phyloP scores from a whole-genome alignment of 2,113 vertebrate genomes.

The Uropsilus gracilis region DNA sequence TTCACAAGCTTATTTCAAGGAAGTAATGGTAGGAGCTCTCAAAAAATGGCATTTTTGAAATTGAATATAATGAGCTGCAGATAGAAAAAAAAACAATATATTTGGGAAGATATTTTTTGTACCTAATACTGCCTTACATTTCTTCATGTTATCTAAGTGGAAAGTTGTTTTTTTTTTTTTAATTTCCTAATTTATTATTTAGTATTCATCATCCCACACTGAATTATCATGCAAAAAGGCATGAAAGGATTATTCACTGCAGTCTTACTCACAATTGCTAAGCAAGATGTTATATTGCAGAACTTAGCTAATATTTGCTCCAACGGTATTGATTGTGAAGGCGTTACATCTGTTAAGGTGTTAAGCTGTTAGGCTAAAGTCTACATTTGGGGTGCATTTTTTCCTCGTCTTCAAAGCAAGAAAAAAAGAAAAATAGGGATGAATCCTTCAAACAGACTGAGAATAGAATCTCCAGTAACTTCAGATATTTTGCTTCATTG shows the following conservation, averaged over 20 bases:
- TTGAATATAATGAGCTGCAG: not conserved
- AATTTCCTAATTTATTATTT: constrained; percentile 35
- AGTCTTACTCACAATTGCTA: constrained; percentile 4
- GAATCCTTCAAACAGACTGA: constrained; percentile 21
- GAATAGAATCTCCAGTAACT: not conserved
- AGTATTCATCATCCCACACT: not conserved
- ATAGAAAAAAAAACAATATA: not conserved
- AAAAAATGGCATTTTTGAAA: not conserved
- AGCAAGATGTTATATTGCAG: not conserved
- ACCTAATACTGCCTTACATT: not conserved
- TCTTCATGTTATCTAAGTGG: too few species aligned
- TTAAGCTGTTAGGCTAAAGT: constrained; percentile 2
- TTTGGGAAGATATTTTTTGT: not conserved
- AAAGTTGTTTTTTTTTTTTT: not conserved
- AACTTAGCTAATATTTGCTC: not conserved
- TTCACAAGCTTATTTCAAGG: not conserved
- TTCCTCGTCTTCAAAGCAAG: constrained; percentile 46
- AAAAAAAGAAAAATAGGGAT: not conserved
- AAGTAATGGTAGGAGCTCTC: not conserved
- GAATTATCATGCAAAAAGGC: not conserved
- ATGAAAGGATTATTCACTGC: not conserved
- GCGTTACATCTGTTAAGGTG: too few species aligned
- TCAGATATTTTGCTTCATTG: not conserved
- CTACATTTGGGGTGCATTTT: constrained; percentile 16
- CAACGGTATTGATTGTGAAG: not conserved